These are phyloP conservation scores for Melanostoma scalare DNA, from an alignment of 2,888 invertebrate genomes.

Conservation along the genomic window DNA sequence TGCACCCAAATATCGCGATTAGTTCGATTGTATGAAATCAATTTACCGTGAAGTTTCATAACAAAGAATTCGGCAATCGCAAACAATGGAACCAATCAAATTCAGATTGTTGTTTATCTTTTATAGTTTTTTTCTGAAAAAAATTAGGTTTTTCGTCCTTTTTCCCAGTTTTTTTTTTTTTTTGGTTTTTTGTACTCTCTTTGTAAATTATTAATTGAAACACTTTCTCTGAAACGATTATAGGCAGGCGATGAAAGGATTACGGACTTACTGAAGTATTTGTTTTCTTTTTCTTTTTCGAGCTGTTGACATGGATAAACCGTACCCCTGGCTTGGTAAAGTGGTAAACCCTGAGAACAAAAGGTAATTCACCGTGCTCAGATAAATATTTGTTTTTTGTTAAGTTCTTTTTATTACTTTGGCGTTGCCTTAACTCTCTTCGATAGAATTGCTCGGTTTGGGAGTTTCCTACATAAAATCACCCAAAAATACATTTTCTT, in stretches of 20 bases:
- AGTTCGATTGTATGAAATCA: constrained; percentile 65
- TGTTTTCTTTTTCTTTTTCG: constrained; percentile 3
- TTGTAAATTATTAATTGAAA: constrained; percentile 38
- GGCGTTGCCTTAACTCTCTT: no score
- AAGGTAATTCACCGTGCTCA: neutral
- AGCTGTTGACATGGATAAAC: neutral
- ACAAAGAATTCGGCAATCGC: constrained; percentile 53
- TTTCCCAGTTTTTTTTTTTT: constrained; percentile 35
- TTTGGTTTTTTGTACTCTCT: constrained; percentile 24
- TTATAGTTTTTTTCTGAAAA: constrained; percentile 2
- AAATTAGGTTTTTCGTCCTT: constrained; percentile 11
- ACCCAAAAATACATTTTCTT: no score
- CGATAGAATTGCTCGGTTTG: no score
- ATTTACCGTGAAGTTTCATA: constrained; percentile 71
- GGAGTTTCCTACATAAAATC: no score
- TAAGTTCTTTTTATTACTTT: no score
- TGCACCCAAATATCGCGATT: constrained; percentile 64
- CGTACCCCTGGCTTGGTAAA: neutral
- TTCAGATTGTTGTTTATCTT: constrained; percentile 42
- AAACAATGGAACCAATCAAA: constrained; percentile 69
- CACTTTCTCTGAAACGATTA: constrained; percentile 14
- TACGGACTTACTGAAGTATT: constrained; percentile 12
- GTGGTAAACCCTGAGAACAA: constrained; percentile 4
- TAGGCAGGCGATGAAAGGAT: constrained; percentile 42
- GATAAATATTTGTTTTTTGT: no score